Conservation (phyloP, 2,888 invertebrate species). For the Rotaria sp. region DNA sequence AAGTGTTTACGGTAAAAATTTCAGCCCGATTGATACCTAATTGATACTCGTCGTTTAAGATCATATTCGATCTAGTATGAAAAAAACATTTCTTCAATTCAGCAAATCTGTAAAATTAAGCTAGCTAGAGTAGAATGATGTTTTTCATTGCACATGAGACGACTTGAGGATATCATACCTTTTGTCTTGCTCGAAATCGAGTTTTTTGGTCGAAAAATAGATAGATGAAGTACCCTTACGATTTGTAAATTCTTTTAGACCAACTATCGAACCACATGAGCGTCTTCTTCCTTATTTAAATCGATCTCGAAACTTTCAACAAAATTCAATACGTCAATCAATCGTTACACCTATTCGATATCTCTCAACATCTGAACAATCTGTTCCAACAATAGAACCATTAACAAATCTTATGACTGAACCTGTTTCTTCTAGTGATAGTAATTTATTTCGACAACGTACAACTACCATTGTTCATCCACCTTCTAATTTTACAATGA, state of each 20-base stretch:
- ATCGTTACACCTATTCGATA: not conserved
- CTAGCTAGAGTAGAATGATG: too few relatives aligned
- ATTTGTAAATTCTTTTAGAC: not conserved
- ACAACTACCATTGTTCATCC: not conserved
- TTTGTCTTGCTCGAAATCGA: too few relatives aligned
- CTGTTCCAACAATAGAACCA: not conserved
- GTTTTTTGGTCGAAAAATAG: too few relatives aligned
- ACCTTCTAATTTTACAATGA: not conserved
- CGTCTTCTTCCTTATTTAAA: not conserved
- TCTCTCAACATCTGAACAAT: not conserved
- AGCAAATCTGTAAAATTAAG: too few relatives aligned
- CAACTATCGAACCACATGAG: not conserved
- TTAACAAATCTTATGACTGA: not conserved
- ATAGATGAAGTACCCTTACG: too few relatives aligned
- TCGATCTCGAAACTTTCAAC: not conserved
- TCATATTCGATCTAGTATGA: too few relatives aligned
- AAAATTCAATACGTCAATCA: not conserved
- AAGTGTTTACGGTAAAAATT: too few relatives aligned
- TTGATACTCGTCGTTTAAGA: too few relatives aligned
- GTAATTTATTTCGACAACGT: not conserved
- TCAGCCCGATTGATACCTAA: too few relatives aligned
- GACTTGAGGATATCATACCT: too few relatives aligned
- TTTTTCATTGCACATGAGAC: too few relatives aligned
- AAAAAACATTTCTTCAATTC: too few relatives aligned
- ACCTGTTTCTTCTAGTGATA: not conserved